phyloP scores from a whole-genome alignment of 37 sponge, comb jelly and placozoan species.

The Diacarnus erythraeanus region DNA sequence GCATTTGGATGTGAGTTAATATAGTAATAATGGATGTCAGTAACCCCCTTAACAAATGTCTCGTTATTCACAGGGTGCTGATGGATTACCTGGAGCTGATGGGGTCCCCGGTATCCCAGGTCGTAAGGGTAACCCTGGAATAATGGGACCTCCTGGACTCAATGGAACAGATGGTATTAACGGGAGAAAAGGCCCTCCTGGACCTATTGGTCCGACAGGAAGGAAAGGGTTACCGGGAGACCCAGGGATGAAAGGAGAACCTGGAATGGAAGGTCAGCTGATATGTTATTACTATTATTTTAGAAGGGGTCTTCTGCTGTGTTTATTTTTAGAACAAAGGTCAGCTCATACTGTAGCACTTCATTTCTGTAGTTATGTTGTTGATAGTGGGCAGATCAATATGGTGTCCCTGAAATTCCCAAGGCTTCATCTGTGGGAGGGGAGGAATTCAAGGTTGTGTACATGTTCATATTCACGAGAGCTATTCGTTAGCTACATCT shows the following conservation, averaged over 20 bases:
- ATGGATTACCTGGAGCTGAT: background rate
- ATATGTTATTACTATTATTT: background rate
- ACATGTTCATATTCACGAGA: no score
- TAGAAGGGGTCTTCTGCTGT: no score
- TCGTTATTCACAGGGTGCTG: no score
- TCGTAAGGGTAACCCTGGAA: conserved; percentile 5
- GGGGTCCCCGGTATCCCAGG: background rate
- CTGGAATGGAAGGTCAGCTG: conserved; percentile 10
- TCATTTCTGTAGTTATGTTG: no score
- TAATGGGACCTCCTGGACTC: background rate
- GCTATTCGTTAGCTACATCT: no score
- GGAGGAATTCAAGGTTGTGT: no score
- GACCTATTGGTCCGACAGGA: conserved; percentile 12
- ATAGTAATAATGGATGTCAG: background rate
- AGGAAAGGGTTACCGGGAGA: conserved; percentile 1
- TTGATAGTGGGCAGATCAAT: no score
- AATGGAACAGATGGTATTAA: background rate
- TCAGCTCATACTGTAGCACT: background rate
- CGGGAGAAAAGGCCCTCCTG: conserved; percentile 2
- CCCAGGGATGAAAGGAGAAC: conserved; percentile 16
- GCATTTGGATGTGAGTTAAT: no score
- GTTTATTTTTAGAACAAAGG: background rate
- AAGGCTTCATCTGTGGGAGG: no score
- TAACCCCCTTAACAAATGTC: background rate
- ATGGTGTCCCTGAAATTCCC: background rate